These are phyloP conservation scores for Stylophora pistillata DNA, from an alignment of 64 coral and sea anemone species.

Conservation along the genomic window DNA sequence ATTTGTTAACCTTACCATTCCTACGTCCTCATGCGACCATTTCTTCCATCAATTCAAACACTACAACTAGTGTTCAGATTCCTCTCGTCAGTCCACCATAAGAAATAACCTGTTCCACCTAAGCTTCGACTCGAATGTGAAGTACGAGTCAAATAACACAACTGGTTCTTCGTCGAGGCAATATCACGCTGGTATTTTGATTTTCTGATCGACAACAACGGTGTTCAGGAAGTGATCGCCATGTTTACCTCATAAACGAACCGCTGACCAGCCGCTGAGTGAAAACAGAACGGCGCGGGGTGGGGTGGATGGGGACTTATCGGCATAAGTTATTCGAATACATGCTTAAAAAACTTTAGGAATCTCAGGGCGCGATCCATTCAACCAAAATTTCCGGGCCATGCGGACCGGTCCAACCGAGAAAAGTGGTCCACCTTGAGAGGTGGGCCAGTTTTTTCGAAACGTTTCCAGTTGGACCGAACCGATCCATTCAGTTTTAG, in stretches of 20 bases:
- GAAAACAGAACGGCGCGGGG: no score
- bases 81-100: slow-evolving; percentile 11
- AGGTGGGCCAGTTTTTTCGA: no score
- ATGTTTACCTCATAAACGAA: slow-evolving; percentile 13
- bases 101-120: slow-evolving; percentile 36
- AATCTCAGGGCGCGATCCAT: no score
- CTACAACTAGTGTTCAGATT: slow-evolving; percentile 20
- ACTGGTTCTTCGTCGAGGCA: no score
- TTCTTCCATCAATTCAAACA: slow-evolving; percentile 32
- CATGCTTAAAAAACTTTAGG: slow-evolving; percentile 17
- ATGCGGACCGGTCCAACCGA: no score
- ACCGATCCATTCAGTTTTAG: no score
- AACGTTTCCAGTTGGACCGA: no score
- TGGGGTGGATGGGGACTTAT: no score
- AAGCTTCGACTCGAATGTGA: slow-evolving; percentile 22
- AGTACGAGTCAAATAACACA: slow-evolving; percentile 16
- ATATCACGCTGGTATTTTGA: slow-evolving; percentile 16
- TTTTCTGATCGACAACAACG: slow-evolving; percentile 2
- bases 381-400: no score
- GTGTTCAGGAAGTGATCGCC: neutral
- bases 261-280: slow-evolving; percentile 17
- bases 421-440: no score
- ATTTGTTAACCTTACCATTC: no score
- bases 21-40: neutral
- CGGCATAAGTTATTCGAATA: neutral